These are phyloP conservation scores for Margaritifera margaritifera DNA, from an alignment of 2,888 invertebrate species.

Conservation along the genomic window DNA sequence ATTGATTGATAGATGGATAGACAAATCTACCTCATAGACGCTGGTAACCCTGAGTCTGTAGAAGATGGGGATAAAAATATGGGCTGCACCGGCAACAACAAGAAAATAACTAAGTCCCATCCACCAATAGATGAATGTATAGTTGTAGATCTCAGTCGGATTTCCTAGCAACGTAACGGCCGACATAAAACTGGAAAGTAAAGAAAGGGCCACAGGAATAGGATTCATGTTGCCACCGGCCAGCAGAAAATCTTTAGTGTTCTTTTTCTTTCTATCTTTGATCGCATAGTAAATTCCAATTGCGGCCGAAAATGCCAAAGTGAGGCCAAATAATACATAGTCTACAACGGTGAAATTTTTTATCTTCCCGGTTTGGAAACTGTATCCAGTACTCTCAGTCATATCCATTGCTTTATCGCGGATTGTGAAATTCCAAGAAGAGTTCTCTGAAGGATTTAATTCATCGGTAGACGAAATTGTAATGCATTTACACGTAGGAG, in stretches of 20 bases:
- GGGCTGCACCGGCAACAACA: conserved; percentile 64
- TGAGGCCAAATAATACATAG: conserved; percentile 63
- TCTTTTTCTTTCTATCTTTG: conserved; percentile 57
- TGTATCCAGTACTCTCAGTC: conserved; percentile 22
- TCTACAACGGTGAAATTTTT: conserved; percentile 54
- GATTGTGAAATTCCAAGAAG: no score
- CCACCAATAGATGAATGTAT: conserved; percentile 67
- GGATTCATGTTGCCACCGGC: conserved; percentile 69
- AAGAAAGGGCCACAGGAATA: conserved; percentile 68
- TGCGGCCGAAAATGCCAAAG: conserved; percentile 59
- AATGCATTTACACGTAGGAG: no score
- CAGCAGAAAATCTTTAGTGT: conserved; percentile 63
- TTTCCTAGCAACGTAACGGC: conserved; percentile 70
- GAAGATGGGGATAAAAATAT: conserved; percentile 63
- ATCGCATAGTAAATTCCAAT: conserved; percentile 67
- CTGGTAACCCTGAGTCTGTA: conserved; percentile 60
- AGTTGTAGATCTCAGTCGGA: conserved; percentile 70
- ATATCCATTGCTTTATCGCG: no score
- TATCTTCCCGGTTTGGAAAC: conserved; percentile 49
- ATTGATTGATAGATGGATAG: no score
- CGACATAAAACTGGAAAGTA: conserved; percentile 72
- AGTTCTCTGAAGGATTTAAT: no score
- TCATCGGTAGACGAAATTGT: no score
- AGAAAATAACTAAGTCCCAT: conserved; percentile 65
- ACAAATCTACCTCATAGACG: conserved; percentile 58